phyloP scores from a whole-genome alignment of 2,113 vertebrate genomes.

The Psettodes erumei region DNA sequence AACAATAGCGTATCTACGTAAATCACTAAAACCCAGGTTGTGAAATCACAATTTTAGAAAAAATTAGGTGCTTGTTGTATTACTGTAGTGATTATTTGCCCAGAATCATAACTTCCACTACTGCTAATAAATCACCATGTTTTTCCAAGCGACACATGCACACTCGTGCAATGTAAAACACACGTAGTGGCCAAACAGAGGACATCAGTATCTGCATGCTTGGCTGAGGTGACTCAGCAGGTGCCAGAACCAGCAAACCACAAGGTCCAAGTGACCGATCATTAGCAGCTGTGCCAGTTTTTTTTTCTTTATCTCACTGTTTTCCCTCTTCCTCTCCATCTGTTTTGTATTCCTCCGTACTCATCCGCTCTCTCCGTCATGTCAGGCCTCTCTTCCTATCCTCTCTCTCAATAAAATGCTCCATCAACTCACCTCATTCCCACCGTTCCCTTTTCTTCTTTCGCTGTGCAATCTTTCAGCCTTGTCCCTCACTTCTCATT shows the following conservation, averaged over 20 bases:
- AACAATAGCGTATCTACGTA: neutral
- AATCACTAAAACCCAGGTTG: neutral
- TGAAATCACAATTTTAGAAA: neutral
- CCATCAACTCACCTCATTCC: slow-evolving; percentile 42
- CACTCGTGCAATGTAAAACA: neutral
- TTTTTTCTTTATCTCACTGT: neutral
- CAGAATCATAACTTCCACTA: neutral
- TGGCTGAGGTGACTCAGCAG: slow-evolving; percentile 58
- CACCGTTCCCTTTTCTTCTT: slow-evolving; percentile 23
- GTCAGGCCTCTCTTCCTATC: slow-evolving; percentile 25
- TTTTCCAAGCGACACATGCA: neutral
- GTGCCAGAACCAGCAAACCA: slow-evolving; percentile 21
- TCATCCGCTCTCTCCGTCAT: slow-evolving; percentile 9
- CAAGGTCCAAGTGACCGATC: slow-evolving; percentile 43
- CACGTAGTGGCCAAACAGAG: neutral
- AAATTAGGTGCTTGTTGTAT: neutral
- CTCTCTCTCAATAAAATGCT: slow-evolving; percentile 45
- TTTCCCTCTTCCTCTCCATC: slow-evolving; percentile 12
- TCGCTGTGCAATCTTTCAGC: slow-evolving; percentile 22
- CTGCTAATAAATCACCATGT: neutral
- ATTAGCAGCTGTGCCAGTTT: slow-evolving; percentile 21
- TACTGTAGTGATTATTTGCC: neutral
- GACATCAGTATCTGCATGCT: neutral
- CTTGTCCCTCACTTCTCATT: slow-evolving; percentile 36
- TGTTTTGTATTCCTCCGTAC: slow-evolving; percentile 56